Evolutionary conservation across 92 coral and sea anemone species (phyloP).

Genomic region (Palythoa grandis): DNA sequence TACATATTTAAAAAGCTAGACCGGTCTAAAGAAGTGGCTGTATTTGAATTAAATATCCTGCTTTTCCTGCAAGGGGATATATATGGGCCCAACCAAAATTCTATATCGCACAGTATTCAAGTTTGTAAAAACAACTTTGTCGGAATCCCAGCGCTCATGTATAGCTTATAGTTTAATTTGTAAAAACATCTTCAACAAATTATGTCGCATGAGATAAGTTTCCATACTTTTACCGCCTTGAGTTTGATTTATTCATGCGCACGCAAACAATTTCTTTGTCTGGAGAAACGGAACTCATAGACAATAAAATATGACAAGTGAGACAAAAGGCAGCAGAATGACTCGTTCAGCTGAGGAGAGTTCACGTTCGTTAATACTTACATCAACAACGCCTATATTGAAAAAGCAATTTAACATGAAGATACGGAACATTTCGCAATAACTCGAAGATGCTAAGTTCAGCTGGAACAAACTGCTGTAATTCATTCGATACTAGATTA

Average conservation of each 20-base stretch:
- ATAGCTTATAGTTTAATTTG: too few species aligned
- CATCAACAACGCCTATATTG: neutral
- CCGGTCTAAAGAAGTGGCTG: too few species aligned
- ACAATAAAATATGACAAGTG: constrained; percentile 6
- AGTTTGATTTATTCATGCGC: constrained; percentile 19
- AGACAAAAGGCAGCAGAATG: constrained; percentile 30
- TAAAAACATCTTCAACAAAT: too few species aligned
- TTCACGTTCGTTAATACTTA: neutral
- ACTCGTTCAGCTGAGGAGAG: constrained; percentile 5
- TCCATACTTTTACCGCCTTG: too few species aligned
- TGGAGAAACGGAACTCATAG: constrained; percentile 11
- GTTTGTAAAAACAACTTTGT: too few species aligned
- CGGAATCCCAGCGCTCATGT: too few species aligned
- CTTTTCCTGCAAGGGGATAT: too few species aligned
- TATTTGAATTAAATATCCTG: too few species aligned
- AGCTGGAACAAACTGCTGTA: neutral
- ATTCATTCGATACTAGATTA: neutral
- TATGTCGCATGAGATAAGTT: too few species aligned
- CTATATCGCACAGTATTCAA: too few species aligned
- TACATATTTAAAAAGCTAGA: too few species aligned
- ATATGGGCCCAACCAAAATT: too few species aligned
- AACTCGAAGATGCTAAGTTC: neutral
- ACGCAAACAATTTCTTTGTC: constrained; percentile 12
- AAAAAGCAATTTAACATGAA: constrained; percentile 5
- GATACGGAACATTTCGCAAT: constrained; percentile 20